Percentiles rank a stretch among this genome's conserved stretches.
Evolutionary conservation across 2,113 vertebrate genomes (phyloP).

Genomic region (Ageneiosus marmoratus): DNA sequence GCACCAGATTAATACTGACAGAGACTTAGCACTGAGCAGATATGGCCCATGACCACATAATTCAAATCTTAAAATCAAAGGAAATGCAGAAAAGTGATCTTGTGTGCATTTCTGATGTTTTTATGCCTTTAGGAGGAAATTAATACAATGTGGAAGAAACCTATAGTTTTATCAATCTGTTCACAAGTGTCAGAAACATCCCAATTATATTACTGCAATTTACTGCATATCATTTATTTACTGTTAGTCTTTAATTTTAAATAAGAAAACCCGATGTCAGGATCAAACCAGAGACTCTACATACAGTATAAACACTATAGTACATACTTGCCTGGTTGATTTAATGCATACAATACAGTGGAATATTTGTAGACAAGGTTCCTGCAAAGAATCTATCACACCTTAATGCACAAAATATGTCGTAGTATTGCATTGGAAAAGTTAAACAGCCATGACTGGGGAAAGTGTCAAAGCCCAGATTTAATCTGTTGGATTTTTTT

Average conservation of each 20-base stretch:
- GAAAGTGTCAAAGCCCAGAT: not conserved
- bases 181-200: not conserved
- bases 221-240: not conserved
- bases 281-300: not conserved
- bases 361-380: not conserved
- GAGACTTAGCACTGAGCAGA: not conserved
- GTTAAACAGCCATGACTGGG: not conserved
- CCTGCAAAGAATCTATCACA: not conserved
- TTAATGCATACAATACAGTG: not conserved
- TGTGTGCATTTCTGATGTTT: not conserved
- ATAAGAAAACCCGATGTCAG: not conserved
- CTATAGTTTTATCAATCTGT: not conserved
- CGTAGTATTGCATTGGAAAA: not conserved
- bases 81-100: not conserved
- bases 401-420: not conserved
- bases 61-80: not conserved
- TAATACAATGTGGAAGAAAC: not conserved
- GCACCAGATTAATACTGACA: not conserved
- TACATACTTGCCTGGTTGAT: not conserved
- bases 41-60: not conserved
- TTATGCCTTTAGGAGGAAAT: not conserved
- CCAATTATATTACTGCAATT: not conserved
- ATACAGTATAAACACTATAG: not conserved
- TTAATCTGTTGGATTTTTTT: not conserved
- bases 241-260: not conserved